phyloP scores from a whole-genome alignment of 2,113 vertebrate genomes.

The Etia nguti region DNA sequence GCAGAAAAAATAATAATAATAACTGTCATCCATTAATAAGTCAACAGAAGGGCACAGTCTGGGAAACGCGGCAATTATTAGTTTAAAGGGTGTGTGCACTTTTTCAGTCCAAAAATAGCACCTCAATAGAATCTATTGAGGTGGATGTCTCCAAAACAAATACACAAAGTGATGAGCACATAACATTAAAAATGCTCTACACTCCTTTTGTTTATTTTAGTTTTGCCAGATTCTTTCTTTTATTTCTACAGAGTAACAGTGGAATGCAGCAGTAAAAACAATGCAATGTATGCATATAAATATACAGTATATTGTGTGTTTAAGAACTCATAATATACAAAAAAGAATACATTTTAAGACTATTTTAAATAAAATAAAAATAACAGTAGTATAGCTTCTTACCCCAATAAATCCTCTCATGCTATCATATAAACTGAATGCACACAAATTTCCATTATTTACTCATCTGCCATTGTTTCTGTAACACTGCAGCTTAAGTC shows the following conservation, averaged over 20 bases:
- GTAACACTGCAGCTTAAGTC: neutral
- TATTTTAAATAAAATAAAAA: neutral
- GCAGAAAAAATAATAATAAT: neutral
- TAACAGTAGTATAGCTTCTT: neutral
- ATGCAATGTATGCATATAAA: neutral
- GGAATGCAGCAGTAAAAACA: neutral
- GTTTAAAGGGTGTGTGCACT: neutral
- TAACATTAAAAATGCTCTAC: neutral
- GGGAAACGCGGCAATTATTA: neutral
- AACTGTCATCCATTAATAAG: neutral
- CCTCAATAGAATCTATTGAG: neutral
- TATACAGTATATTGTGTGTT: neutral
- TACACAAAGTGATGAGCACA: neutral
- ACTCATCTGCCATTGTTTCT: neutral
- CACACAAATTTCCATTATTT: neutral
- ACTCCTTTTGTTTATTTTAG: neutral
- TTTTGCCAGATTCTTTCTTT: neutral
- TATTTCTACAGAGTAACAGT: neutral
- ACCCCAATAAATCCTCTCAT: neutral
- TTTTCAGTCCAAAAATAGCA: neutral
- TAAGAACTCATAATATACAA: neutral
- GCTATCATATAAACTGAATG: neutral
- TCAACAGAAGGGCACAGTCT: neutral
- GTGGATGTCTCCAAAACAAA: neutral
- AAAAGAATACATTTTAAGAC: neutral